Evolutionary conservation across 1,140 invertebrate species (phyloP).

Genomic region (Drosophila tristis): DNA sequence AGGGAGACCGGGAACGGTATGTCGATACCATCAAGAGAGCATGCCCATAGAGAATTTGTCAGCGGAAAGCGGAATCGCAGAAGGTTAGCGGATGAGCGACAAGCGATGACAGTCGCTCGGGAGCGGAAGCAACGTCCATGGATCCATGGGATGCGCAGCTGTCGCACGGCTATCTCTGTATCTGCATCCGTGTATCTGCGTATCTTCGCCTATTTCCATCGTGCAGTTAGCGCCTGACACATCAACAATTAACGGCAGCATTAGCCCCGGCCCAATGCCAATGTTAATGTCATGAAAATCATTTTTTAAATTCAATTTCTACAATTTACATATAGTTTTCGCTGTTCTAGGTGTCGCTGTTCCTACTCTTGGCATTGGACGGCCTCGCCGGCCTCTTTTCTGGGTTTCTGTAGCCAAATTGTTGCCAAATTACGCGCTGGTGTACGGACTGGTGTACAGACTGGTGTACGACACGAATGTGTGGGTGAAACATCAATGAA

Average conservation of each 20-base stretch:
- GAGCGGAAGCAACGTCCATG: conserved; percentile 46
- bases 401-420: conserved; percentile 39
- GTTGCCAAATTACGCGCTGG: conserved; percentile 56
- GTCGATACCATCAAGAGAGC: too few relatives aligned
- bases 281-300: conserved; percentile 80
- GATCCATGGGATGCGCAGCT: conserved; percentile 41
- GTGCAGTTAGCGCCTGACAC: conserved; percentile 54
- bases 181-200: conserved; percentile 25
- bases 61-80: conserved; percentile 35
- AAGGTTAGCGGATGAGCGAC: conserved; percentile 54
- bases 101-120: conserved; percentile 44
- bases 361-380: conserved; percentile 72
- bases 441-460: conserved; percentile 6
- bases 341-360: conserved; percentile 40
- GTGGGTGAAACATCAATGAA: conserved; percentile 30
- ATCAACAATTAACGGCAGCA: conserved; percentile 11
- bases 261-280: conserved; percentile 56
- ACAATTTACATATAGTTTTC: conserved; percentile 19
- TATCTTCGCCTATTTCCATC: conserved; percentile 34
- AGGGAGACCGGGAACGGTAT: background rate
- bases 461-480: conserved; percentile 5
- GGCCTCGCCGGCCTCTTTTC: conserved; percentile 51
- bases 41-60: conserved; percentile 27
- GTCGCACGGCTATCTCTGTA: conserved; percentile 37
- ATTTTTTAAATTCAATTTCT: conserved; percentile 65